Base-by-base conservation (phyloP, 1,140 invertebrate species). In the Eciton burchellii region DNA sequence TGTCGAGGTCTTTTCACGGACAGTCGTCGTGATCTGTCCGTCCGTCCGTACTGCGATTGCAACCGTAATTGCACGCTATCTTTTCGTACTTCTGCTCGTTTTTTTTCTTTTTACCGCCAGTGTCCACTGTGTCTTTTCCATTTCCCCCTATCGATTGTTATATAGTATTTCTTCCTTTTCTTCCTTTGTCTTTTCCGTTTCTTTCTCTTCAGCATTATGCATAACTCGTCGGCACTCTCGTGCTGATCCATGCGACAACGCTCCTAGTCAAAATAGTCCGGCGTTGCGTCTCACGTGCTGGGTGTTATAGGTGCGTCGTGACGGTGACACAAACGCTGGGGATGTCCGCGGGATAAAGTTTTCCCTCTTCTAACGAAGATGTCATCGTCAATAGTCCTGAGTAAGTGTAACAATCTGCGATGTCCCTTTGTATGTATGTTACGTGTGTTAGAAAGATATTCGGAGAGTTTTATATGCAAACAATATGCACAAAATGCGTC, bases 1-100 rank as follows among this genome's bases (percentile, higher is more conserved):
- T 94, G 93, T 94, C 93, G 93, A 94, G 93, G 93, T 93, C 93
- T 94, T 94, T 93, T 93, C 93, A 93, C 92, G 93, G 93, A 90
- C 92, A 93, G 92, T 92, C 91, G 88, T 70, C 24, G 63, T 54
- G 65, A 16, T 24, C 26, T 5, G 52, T 41, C 45, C 8, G n/a
- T 52, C 49, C n/a, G 16, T 79, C 68, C 59, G 72, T 52, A 35
- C 49, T 60, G 70, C 81, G 66, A 35, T 35, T 6, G n/a, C 72
- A 76, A 65, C 59, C 62, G 82, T 26, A 52, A 66, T 63, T 82
- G 66, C 60, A 35, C 76, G 65, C 47, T 63, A 57, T 49, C 54
- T 60, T 68, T 35, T 14, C 54, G 59, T 83, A 14, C 54, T 41
- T 47, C 57, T 47, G 59, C 52, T 74, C 45, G 52, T 86, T 47